Percentiles rank a stretch among this genome's conserved stretches.
Conservation (phyloP, 2,113 vertebrate species). For the Eulemur macaco region DNA sequence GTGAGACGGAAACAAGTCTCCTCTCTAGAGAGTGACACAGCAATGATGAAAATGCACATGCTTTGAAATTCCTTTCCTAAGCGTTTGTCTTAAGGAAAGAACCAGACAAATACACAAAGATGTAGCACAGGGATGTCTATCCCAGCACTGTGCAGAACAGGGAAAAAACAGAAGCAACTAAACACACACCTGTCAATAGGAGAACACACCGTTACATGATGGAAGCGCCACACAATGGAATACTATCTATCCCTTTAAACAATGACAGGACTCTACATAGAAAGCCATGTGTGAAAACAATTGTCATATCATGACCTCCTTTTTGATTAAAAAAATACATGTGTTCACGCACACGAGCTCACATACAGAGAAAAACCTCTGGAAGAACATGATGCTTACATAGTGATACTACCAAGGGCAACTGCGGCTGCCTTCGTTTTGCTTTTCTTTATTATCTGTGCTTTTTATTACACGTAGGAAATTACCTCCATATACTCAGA, state of each 20-base stretch:
- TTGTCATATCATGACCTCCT: background rate
- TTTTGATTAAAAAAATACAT: background rate
- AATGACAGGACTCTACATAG: background rate
- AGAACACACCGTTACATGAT: background rate
- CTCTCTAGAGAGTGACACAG: background rate
- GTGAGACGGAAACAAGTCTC: background rate
- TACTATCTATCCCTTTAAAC: background rate
- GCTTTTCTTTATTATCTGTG: background rate
- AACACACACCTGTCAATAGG: background rate
- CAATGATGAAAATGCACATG: background rate
- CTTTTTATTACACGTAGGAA: background rate
- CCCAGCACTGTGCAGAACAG: background rate
- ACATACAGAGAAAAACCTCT: background rate
- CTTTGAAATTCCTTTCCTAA: background rate
- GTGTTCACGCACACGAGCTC: background rate
- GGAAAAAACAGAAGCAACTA: background rate
- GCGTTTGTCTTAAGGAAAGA: background rate
- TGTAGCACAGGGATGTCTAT: background rate
- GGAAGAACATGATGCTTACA: background rate
- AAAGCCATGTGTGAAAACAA: background rate
- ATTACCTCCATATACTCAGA: background rate
- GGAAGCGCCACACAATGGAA: background rate
- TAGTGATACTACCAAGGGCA: accelerated
- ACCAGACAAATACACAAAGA: background rate
- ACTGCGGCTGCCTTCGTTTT: background rate